phyloP scores from a whole-genome alignment of 2,888 invertebrate species.

The Nebria brevicollis region DNA sequence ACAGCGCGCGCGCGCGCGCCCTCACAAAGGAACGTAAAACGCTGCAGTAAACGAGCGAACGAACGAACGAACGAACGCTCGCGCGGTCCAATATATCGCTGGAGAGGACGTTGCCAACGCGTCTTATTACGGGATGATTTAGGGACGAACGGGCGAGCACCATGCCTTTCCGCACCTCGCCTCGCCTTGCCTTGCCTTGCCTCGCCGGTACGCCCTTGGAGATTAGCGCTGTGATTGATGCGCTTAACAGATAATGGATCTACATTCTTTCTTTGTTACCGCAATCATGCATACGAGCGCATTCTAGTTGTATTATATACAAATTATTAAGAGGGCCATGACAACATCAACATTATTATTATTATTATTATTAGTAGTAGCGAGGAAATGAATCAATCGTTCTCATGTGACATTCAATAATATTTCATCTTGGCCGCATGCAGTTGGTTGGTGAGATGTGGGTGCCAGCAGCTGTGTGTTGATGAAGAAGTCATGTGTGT shows the following conservation, averaged over 20 bases:
- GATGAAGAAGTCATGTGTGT: slow-evolving; percentile 31
- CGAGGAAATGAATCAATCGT: too few relatives aligned
- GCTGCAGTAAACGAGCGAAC: neutral
- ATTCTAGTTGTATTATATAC: neutral
- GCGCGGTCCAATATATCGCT: neutral
- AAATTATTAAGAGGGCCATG: too few relatives aligned
- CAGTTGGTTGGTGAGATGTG: slow-evolving; percentile 3
- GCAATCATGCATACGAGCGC: neutral
- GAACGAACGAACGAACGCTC: neutral
- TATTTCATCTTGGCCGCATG: too few relatives aligned
- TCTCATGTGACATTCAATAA: too few relatives aligned
- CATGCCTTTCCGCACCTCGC: too few relatives aligned
- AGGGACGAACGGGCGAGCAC: slow-evolving; percentile 15
- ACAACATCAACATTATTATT: too few relatives aligned
- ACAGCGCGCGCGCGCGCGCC: slow-evolving; percentile 9
- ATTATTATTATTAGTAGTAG: too few relatives aligned
- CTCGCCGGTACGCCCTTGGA: slow-evolving; percentile 15
- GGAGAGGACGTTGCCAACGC: slow-evolving; percentile 15
- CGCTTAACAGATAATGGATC: slow-evolving; percentile 37
- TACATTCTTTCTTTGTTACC: neutral
- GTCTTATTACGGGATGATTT: slow-evolving; percentile 42
- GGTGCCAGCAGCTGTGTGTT: slow-evolving; percentile 30
- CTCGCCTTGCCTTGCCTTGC: too few relatives aligned
- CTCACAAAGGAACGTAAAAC: slow-evolving; percentile 3
- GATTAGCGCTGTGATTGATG: slow-evolving; percentile 43